Evolutionary conservation across 2,113 vertebrate species (phyloP).

Genomic region (Xiphophorus couchianus): DNA sequence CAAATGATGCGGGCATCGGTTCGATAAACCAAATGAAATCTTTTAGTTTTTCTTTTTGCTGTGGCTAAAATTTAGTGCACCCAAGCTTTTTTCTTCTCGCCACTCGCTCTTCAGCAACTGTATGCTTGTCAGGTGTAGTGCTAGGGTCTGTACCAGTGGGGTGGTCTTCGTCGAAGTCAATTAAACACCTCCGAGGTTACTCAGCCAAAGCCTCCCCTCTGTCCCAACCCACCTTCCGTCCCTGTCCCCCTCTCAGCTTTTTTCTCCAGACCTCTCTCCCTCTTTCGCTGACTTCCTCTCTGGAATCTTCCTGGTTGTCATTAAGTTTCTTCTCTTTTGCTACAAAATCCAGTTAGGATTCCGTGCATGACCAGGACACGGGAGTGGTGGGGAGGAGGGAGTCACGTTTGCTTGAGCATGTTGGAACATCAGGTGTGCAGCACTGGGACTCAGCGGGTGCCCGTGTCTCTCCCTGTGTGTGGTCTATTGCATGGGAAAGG

Average conservation of each 20-base stretch:
- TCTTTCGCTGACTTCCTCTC: constrained; percentile 12
- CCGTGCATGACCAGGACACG: background rate
- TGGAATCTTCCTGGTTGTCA: background rate
- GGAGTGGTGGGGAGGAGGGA: constrained; percentile 30
- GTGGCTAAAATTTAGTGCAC: constrained; percentile 45
- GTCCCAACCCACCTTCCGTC: background rate
- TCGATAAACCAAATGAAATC: constrained; percentile 37
- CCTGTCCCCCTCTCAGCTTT: too few species aligned
- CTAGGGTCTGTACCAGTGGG: constrained; percentile 36
- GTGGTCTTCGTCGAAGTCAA: constrained; percentile 64
- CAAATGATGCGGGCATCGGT: constrained; percentile 50
- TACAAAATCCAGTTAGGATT: constrained; percentile 34
- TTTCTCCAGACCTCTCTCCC: background rate
- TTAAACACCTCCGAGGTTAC: constrained; percentile 72
- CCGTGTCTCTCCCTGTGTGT: constrained; percentile 58
- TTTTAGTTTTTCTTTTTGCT: constrained; percentile 9
- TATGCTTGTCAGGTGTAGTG: constrained; percentile 36
- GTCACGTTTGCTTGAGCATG: constrained; percentile 24
- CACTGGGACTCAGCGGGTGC: constrained; percentile 49
- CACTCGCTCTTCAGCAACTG: constrained; percentile 17
- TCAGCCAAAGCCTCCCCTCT: constrained; percentile 42
- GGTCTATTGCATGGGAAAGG: constrained; percentile 34
- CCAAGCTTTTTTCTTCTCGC: background rate
- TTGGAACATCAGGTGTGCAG: constrained; percentile 62
- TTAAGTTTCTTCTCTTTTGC: constrained; percentile 9